Evolutionary conservation across 2,113 vertebrate species (phyloP), one percentile per base, ranked within the genome.

Genomic region (Uria lomvia): DNA sequence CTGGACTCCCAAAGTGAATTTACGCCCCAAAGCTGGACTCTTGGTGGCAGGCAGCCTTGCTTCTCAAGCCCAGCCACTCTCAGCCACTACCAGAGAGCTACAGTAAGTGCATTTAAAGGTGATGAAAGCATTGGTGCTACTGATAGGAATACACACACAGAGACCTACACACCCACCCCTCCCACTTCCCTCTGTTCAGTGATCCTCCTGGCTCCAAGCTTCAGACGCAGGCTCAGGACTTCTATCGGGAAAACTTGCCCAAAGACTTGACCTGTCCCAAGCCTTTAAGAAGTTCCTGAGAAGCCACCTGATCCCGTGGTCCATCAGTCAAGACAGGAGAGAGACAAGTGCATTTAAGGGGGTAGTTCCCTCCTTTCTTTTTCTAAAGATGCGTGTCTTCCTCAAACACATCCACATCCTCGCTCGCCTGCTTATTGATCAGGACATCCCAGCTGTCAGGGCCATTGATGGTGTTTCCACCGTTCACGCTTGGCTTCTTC

Each of bases 351-450:
- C 85, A 74, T 79, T 87, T 73, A 76, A 81, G 67, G 45, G 66
- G 40, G 62, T 79, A 18, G 32, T 42, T 89, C 74, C 49, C 77
- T 94, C 88, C 58, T 34, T 94, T 70, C 19, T 86, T 98, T 91
- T 66, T 73, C 74, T 99, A 99, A 97, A 99, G 99, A 95, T 99
- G 99, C 0, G 99, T 99, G 93, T 99, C 99, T 97, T 99, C 99
- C 97, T 99, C 99, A 94, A 98, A 98, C 87, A 97, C 98, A 92
- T 99, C 99, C 52, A 98, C 98, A 34, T 99, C 99, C 75, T 99
- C 99, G 58, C 98, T 98, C 29, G 98, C 98, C 66, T 98, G 98
- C 89, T 99, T 99, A 97, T 98, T 99, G 96, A 99, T 98, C 94
- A 99, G 98, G 90, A 99, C 98, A 94, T 99, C 98, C 99, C 99